Percentiles rank a stretch among this genome's conserved stretches.
phyloP scores from a whole-genome alignment of 2,113 vertebrate species.

The Polyodon spathula region DNA sequence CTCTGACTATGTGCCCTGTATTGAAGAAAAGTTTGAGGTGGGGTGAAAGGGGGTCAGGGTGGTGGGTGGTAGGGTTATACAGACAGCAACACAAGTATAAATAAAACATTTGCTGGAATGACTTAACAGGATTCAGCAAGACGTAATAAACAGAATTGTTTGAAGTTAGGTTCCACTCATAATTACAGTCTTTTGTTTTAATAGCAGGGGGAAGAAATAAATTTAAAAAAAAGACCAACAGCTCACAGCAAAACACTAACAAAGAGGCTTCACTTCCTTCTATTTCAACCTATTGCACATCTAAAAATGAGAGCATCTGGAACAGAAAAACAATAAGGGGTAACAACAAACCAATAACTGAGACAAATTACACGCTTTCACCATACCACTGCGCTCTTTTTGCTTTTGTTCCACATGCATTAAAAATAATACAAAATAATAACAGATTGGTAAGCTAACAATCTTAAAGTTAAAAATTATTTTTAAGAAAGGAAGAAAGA shows the following conservation, averaged over 20 bases:
- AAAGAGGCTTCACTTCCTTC: slow-evolving; percentile 11
- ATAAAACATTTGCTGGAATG: neutral
- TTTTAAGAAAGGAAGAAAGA: slow-evolving; percentile 5
- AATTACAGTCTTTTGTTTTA: neutral
- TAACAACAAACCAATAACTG: slow-evolving; percentile 33
- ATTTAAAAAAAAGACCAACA: slow-evolving; percentile 7
- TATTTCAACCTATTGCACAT: slow-evolving; percentile 16
- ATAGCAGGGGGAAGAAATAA: too few relatives aligned
- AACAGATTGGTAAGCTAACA: slow-evolving; percentile 31
- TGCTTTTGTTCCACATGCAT: slow-evolving; percentile 24
- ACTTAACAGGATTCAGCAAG: neutral
- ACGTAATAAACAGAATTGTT: neutral
- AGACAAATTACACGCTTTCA: slow-evolving; percentile 30
- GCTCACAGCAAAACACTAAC: neutral
- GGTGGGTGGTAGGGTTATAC: neutral
- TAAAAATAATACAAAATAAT: slow-evolving; percentile 29
- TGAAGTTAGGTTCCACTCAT: neutral
- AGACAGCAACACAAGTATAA: neutral
- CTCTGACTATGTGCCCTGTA: neutral
- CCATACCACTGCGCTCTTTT: slow-evolving; percentile 15
- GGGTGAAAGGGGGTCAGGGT: neutral
- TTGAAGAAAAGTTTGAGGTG: neutral
- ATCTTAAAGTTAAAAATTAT: slow-evolving; percentile 9
- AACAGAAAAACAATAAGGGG: slow-evolving; percentile 35
- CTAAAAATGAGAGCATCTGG: slow-evolving; percentile 26